These are phyloP conservation scores for Poeciliopsis infans DNA, from an alignment of 2,797 vertebrate species.

Conservation along the genomic window DNA sequence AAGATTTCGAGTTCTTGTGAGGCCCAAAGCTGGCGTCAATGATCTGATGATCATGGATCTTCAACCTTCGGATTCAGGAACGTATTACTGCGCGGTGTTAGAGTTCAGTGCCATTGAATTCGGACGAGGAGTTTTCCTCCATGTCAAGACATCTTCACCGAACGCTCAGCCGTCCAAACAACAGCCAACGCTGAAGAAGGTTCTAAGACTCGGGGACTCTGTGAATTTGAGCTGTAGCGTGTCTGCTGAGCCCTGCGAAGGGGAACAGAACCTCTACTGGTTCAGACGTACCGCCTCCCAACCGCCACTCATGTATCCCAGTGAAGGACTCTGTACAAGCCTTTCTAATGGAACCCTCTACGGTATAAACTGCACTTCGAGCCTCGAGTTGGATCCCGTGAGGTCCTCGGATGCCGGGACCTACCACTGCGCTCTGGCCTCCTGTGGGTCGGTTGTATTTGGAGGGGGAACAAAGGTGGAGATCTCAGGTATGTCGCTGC, in stretches of 20 bases:
- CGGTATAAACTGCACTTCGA: constrained; percentile 25
- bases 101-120: constrained; percentile 50
- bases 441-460: constrained; percentile 63
- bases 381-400: constrained; percentile 31
- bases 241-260: constrained; percentile 34
- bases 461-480: constrained; percentile 52
- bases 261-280: constrained; percentile 60
- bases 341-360: not conserved
- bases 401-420: constrained; percentile 36
- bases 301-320: constrained; percentile 33
- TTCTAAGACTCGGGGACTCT: constrained; percentile 2
- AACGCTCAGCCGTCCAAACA: not conserved
- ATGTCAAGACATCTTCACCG: constrained; percentile 46
- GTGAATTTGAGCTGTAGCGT: constrained; percentile 55
- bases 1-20: constrained; percentile 1
- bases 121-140: constrained; percentile 60
- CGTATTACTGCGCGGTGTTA: constrained; percentile 70
- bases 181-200: constrained; percentile 6
- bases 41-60: constrained; percentile 58
- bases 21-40: not conserved
- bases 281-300: constrained; percentile 36
- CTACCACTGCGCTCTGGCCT: constrained; percentile 68
- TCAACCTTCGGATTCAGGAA: constrained; percentile 53
- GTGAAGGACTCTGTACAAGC: constrained; percentile 22
- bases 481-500: constrained; percentile 39